phyloP scores from a whole-genome alignment of 1,140 invertebrate genomes.

The Drosophila ironensis region DNA sequence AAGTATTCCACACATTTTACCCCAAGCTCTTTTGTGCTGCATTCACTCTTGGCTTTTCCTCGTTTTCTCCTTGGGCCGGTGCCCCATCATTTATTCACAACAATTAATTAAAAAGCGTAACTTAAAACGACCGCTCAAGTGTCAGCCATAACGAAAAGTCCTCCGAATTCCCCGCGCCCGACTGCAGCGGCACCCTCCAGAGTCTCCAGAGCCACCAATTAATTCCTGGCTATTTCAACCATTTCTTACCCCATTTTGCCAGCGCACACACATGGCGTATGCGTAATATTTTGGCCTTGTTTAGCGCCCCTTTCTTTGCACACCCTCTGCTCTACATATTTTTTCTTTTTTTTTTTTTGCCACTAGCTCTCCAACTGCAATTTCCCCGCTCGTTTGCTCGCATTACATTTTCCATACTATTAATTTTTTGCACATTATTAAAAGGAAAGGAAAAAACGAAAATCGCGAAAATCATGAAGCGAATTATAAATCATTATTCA shows the following conservation, averaged over 20 bases:
- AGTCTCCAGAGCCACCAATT: slow-evolving; percentile 37
- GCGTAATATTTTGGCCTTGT: slow-evolving; percentile 61
- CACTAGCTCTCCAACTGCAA: not conserved
- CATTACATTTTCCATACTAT: slow-evolving; percentile 71
- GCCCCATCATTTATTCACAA: slow-evolving; percentile 34
- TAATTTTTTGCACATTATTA: slow-evolving; percentile 48
- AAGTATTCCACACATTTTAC: not conserved
- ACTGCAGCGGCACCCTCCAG: no score
- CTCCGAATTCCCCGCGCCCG: no score
- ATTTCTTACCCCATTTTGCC: slow-evolving; percentile 22
- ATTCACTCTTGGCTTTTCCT: not conserved
- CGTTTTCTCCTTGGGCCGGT: not conserved
- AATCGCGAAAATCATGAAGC: slow-evolving; percentile 1
- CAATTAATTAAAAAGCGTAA: slow-evolving; percentile 56
- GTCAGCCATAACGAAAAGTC: slow-evolving; percentile 14
- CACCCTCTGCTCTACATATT: not conserved
- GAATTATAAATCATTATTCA: slow-evolving; percentile 71
- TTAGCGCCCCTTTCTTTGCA: slow-evolving; percentile 9
- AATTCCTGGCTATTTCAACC: slow-evolving; percentile 59
- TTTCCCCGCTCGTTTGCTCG: slow-evolving; percentile 29
- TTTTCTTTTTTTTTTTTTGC: not conserved
- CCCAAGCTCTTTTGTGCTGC: not conserved
- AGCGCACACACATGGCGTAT: slow-evolving; percentile 50
- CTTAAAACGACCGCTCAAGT: slow-evolving; percentile 41
- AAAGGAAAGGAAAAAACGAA: slow-evolving; percentile 14